Conservation (phyloP, 2,888 invertebrate species). For the Platerodrilus igneus region DNA sequence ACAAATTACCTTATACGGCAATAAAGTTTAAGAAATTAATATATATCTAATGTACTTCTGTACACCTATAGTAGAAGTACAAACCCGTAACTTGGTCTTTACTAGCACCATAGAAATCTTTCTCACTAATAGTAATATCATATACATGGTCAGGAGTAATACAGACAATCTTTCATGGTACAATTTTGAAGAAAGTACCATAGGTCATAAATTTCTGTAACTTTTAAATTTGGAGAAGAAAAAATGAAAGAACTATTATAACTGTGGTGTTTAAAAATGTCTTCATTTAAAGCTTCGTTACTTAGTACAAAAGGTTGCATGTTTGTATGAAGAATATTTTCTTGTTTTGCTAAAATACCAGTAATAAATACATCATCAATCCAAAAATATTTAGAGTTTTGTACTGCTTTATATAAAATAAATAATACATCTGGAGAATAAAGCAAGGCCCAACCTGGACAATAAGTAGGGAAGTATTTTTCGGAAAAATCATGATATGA, state of each 20-base stretch:
- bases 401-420: conserved; percentile 53
- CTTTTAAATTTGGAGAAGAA: conserved; percentile 53
- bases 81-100: no score
- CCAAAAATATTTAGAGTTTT: conserved; percentile 63
- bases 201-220: conserved; percentile 49
- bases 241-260: conserved; percentile 48
- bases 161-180: conserved; percentile 20
- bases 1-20: no score
- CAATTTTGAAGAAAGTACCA: conserved; percentile 47
- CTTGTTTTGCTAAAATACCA: conserved; percentile 55
- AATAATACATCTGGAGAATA: conserved; percentile 57
- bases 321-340: conserved; percentile 55
- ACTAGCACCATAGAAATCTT: no score
- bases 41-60: no score
- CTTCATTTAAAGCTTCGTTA: conserved; percentile 1
- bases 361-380: conserved; percentile 70
- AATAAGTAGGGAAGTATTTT: conserved; percentile 67
- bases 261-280: conserved; percentile 9
- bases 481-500: conserved; percentile 61
- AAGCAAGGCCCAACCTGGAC: conserved; percentile 63
- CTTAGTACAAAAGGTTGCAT: conserved; percentile 29
- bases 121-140: no score
- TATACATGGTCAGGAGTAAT: no score
- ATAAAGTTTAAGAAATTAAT: no score
- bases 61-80: no score